phyloP scores from a whole-genome alignment of 2,113 vertebrate species.

The Vicugna pacos region DNA sequence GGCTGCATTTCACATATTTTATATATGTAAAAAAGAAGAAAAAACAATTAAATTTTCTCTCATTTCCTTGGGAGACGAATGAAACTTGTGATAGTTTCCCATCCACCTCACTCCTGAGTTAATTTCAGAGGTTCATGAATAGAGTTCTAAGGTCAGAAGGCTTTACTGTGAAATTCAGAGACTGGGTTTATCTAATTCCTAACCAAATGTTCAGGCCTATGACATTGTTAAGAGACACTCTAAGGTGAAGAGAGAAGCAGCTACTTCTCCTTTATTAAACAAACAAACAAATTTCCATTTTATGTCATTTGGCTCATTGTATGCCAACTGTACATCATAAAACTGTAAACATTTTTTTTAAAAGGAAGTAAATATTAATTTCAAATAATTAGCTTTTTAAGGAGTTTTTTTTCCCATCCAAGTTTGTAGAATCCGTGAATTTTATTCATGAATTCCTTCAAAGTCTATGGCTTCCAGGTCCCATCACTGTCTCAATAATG shows the following conservation, averaged over 20 bases:
- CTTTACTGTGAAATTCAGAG: background rate
- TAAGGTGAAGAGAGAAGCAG: background rate
- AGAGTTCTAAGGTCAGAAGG: background rate
- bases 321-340: background rate
- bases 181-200: background rate
- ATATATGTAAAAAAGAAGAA: background rate
- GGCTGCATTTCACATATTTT: background rate
- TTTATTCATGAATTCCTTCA: background rate
- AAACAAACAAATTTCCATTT: background rate
- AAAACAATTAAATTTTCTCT: background rate
- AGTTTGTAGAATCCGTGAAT: background rate
- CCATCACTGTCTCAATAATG: background rate
- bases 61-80: background rate
- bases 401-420: background rate
- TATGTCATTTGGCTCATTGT: background rate
- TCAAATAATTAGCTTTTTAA: no score
- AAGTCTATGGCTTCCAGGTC: background rate
- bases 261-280: background rate
- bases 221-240: background rate
- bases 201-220: background rate
- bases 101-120: background rate
- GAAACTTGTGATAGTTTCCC: background rate
- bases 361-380: background rate
- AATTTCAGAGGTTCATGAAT: background rate
- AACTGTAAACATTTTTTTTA: background rate